A percentile compares a stretch with the other conserved stretches of the same genome.
These are phyloP conservation scores for Ostrea edulis DNA, from an alignment of 1,140 invertebrate genomes.

Conservation along the genomic window DNA sequence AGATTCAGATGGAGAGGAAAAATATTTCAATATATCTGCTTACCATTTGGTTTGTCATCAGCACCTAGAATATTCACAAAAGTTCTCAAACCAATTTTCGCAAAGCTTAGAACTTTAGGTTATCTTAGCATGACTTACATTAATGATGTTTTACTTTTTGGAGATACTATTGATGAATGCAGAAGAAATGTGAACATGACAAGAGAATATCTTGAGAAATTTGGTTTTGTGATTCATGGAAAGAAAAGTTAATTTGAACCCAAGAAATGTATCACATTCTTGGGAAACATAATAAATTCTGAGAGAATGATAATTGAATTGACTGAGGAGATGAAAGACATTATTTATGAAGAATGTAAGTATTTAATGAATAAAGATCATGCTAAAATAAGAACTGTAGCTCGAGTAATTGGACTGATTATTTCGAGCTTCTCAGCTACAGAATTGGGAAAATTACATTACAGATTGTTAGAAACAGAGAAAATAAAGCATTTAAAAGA, in stretches of 20 bases:
- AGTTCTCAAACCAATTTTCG: too few species aligned
- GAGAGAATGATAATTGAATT: too few species aligned
- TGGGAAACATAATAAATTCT: constrained; percentile 38
- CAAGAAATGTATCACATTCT: neutral
- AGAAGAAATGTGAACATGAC: too few species aligned
- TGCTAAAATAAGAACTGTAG: constrained; percentile 42
- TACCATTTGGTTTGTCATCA: too few species aligned
- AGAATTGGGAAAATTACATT: constrained; percentile 43
- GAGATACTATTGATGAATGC: too few species aligned
- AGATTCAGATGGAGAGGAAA: too few species aligned
- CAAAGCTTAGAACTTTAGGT: too few species aligned
- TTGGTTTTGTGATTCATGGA: constrained; percentile 57
- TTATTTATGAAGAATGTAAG: constrained; percentile 43
- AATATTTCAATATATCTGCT: too few species aligned
- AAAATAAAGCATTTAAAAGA: constrained; percentile 47
- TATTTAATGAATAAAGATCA: constrained; percentile 34
- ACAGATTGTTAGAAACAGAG: constrained; percentile 43
- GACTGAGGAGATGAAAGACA: constrained; percentile 28
- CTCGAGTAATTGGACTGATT: constrained; percentile 46
- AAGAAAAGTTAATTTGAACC: constrained; percentile 26
- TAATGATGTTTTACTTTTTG: too few species aligned
- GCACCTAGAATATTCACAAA: too few species aligned
- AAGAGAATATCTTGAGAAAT: too few species aligned
- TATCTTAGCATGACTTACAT: too few species aligned
- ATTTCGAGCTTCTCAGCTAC: constrained; percentile 52